A percentile compares a stretch with the other conserved stretches of the same genome.
Conservation (phyloP, 2,113 vertebrate species). For the Aviceda subcristata region DNA sequence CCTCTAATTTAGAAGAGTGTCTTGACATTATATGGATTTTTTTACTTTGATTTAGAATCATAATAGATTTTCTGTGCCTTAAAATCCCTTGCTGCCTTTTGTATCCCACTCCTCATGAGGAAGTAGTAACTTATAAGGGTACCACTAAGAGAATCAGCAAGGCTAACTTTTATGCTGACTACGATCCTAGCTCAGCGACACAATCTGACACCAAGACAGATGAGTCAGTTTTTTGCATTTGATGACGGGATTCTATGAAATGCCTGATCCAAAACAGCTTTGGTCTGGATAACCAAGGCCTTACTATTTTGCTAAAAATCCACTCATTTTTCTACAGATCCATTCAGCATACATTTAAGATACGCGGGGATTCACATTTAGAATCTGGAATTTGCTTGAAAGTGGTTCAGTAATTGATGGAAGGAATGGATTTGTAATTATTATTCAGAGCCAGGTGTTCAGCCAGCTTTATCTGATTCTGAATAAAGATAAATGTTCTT, state of each 20-base stretch:
- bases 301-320: background rate
- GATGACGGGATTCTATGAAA: background rate
- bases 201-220: background rate
- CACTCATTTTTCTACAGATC: background rate
- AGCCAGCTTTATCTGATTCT: background rate
- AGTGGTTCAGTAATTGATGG: background rate
- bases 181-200: background rate
- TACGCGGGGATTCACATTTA: background rate
- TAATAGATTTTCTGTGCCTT: background rate
- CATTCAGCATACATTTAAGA: background rate
- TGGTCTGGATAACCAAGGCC: background rate
- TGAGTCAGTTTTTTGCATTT: background rate
- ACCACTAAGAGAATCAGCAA: background rate
- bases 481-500: background rate
- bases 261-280: background rate
- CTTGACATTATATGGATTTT: background rate
- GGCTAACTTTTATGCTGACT: background rate
- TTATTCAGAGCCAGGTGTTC: background rate
- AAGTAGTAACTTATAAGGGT: background rate
- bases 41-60: background rate
- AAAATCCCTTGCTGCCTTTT: background rate
- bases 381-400: background rate
- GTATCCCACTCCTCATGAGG: background rate
- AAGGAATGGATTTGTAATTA: background rate
- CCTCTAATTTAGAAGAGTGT: background rate